A percentile compares a stretch with the other conserved stretches of the same genome.
phyloP scores from a whole-genome alignment of 1,140 invertebrate genomes.

The Parapsyche elsis region DNA sequence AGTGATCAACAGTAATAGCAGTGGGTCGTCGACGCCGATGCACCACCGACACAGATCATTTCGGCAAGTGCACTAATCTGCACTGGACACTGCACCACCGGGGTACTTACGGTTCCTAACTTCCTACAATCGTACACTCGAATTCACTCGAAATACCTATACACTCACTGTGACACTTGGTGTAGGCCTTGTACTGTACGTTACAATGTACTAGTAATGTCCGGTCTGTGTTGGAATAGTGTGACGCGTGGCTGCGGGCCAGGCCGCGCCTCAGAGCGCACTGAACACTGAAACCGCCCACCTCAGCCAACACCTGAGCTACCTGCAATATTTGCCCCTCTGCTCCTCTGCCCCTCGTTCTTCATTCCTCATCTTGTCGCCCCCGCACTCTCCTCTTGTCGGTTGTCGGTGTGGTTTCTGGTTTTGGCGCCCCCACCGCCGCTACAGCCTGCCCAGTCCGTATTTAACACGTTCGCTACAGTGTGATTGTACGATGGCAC shows the following conservation, averaged over 20 bases:
- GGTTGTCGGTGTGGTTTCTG: constrained; percentile 4
- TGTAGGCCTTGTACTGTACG: background rate
- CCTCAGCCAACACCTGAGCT: constrained; percentile 20
- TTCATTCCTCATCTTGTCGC: background rate
- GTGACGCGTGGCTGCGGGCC: constrained; percentile 24
- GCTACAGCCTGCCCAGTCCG: background rate
- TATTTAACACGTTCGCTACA: too few species aligned
- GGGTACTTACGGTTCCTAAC: too few species aligned
- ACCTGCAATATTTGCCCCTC: background rate
- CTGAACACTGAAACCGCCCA: constrained; percentile 20
- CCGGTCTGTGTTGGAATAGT: background rate
- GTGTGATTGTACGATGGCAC: too few species aligned
- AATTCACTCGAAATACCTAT: too few species aligned
- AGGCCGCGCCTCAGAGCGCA: constrained; percentile 27
- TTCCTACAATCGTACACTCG: too few species aligned
- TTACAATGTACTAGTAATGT: background rate
- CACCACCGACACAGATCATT: constrained; percentile 14
- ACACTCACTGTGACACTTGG: background rate
- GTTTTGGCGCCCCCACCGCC: constrained; percentile 16
- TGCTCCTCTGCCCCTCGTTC: background rate
- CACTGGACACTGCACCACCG: too few species aligned
- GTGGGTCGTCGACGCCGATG: background rate
- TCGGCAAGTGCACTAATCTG: background rate
- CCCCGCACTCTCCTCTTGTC: background rate
- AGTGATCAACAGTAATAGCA: background rate